Evolutionary conservation across 2,797 vertebrate genomes (phyloP), one percentile per base, ranked within the genome.

Genomic region (Danio tinwini): DNA sequence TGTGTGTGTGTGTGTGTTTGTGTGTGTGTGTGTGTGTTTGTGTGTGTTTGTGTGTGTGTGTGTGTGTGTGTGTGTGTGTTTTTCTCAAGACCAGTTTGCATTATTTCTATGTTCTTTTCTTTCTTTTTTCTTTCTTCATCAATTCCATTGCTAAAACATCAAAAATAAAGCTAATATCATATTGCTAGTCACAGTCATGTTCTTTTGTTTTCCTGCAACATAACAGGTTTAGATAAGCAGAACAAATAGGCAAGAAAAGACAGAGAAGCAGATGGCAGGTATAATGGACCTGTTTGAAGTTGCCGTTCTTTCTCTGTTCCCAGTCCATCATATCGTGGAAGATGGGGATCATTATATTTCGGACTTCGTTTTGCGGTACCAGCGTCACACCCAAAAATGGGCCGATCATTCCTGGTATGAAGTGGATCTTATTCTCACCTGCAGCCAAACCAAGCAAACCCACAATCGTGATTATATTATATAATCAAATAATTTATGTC

Each of bases 271-370:
- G 47, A 17, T 9, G 56, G 29, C n/a, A 11, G 21, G 14, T 21
- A 14, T 14, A 52, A 71, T 84, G 92, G 82, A 96, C 98, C 95
- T 99, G 98, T 88, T 99, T 99, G 90, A 99, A 99, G 93, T 97
- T 98, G 83, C 98, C 98, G 0, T 99, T 99, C 92, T 98, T 98
- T 70, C 97, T 93, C 89, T 99, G 98, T 82, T 99, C 98, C 96
- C 98, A 99, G 83, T 99, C 96, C 98, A 99, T 99, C 97, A 99
- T 99, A 88, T 99, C 98, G 7, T 99, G 98, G 90, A 99, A 99
- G 88, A 99, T 99, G 7, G 98, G 98, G 84, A 99, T 99, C 97
- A 99, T 99, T 79, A 99, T 98, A 78, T 98, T 99, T 61, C 98
- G 92, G 4, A 99, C 96, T 88, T 99, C 98, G 0, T 91, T 94